phyloP scores from a whole-genome alignment of 2,888 invertebrate genomes.

The Cyaniris semiargus region DNA sequence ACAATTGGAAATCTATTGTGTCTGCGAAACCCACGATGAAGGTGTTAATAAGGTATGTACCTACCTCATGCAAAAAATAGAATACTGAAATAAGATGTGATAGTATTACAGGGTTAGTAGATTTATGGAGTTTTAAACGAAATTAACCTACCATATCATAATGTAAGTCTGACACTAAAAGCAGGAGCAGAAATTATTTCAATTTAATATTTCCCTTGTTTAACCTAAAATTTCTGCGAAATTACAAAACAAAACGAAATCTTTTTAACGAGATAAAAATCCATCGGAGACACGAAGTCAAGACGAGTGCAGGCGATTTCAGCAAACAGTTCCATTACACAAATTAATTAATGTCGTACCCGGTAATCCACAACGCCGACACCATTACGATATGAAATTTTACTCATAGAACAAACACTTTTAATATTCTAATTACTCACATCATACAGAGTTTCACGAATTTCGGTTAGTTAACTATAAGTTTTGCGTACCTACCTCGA shows the following conservation, averaged over 20 bases:
- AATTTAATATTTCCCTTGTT: background rate
- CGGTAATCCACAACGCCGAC: slow-evolving; percentile 41
- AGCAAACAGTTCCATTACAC: slow-evolving; percentile 42
- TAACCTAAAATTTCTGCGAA: background rate
- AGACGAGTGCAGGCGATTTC: slow-evolving; percentile 35
- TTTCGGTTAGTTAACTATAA: slow-evolving; percentile 42
- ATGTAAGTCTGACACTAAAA: background rate
- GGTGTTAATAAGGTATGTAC: background rate
- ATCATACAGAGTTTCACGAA: slow-evolving; percentile 46
- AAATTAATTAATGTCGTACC: slow-evolving; percentile 43
- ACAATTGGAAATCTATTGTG: too few relatives aligned
- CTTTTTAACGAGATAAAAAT: slow-evolving; percentile 35
- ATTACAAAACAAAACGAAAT: slow-evolving; percentile 1
- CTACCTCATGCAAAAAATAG: background rate
- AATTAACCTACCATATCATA: too few relatives aligned
- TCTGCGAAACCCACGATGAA: too few relatives aligned
- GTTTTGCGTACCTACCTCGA: slow-evolving; percentile 40
- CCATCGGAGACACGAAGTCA: slow-evolving; percentile 36
- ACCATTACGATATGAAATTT: slow-evolving; percentile 45
- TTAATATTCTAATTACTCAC: slow-evolving; percentile 49
- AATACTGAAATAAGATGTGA: background rate
- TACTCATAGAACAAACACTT: slow-evolving; percentile 45
- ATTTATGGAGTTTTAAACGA: too few relatives aligned
- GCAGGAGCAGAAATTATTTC: background rate
- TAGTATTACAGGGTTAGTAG: too few relatives aligned